These are phyloP conservation scores for Chiroxiphia lanceolata DNA, from an alignment of 2,797 vertebrate genomes.

Conservation along the genomic window DNA sequence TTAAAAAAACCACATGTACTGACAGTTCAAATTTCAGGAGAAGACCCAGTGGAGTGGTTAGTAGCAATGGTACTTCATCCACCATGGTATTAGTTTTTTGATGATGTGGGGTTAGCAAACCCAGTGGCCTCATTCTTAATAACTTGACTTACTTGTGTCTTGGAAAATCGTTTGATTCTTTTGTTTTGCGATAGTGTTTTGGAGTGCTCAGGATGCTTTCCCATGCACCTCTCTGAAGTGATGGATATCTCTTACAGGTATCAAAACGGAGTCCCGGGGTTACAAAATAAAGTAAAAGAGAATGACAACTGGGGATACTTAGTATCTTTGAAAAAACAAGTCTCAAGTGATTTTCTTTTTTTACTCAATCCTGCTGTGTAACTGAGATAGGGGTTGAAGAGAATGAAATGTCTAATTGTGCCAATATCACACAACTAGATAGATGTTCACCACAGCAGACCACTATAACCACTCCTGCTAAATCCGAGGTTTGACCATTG, in stretches of 20 bases:
- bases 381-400: background rate
- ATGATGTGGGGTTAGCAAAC: background rate
- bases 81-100: background rate
- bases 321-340: background rate
- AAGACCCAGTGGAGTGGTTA: background rate
- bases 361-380: background rate
- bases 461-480: background rate
- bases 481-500: background rate
- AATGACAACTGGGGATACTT: background rate
- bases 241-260: background rate
- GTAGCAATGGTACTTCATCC: background rate
- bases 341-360: background rate
- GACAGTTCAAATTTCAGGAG: background rate
- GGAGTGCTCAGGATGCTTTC: background rate
- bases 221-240: background rate
- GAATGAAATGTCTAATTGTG: background rate
- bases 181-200: background rate
- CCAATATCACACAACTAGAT: fast-evolving
- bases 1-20: background rate
- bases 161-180: background rate
- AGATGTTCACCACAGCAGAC: background rate
- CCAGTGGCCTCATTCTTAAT: background rate
- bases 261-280: background rate
- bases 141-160: background rate
- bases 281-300: background rate